Conservation (phyloP, 2,888 invertebrate genomes). For the Bugula neritina region DNA sequence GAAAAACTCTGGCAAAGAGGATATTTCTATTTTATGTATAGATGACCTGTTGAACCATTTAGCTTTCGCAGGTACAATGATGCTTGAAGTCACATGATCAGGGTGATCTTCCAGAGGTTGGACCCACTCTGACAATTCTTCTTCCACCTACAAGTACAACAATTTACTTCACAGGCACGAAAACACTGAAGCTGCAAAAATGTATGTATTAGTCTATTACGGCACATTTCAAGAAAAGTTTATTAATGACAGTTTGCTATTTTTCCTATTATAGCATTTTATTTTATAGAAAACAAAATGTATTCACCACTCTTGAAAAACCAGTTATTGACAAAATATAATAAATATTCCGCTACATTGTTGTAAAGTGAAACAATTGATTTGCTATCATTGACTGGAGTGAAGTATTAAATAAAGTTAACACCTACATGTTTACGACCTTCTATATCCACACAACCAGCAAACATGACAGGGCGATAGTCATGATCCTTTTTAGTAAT, state of each 20-base stretch:
- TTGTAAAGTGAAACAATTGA: no score
- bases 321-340: no score
- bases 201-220: no score
- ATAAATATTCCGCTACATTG: no score
- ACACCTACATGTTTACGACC: not conserved
- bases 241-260: no score
- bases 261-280: no score
- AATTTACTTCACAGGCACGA: not conserved
- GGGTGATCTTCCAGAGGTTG: conserved; percentile 13
- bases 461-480: conserved; percentile 23
- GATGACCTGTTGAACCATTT: conserved; percentile 99
- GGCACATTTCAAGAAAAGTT: no score
- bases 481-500: conserved; percentile 25
- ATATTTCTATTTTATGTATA: conserved; percentile 92
- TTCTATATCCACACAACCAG: conserved; percentile 21
- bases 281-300: no score
- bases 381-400: no score
- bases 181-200: no score
- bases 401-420: no score
- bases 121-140: not conserved
- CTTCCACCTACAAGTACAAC: not conserved
- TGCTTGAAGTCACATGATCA: conserved; percentile 59
- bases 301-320: no score
- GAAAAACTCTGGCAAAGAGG: conserved; percentile 96
- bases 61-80: conserved; percentile 86